Evolutionary conservation across 2,113 vertebrate species (phyloP).

Genomic region (Pachycephala philippinensis): DNA sequence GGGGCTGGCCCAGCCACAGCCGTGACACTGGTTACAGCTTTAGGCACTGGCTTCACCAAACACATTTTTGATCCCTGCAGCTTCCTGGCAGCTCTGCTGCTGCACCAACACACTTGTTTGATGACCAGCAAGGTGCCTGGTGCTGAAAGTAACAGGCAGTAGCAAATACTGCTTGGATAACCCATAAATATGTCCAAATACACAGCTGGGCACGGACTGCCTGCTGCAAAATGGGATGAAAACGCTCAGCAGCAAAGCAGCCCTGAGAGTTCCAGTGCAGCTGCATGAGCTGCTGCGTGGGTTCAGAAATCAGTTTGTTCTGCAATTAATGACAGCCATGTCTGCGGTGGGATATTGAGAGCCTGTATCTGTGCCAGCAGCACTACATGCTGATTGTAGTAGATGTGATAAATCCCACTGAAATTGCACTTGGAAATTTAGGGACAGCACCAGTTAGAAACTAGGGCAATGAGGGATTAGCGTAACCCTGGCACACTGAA

Average conservation of each 20-base stretch:
- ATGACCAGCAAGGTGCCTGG: background rate
- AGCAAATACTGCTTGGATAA: background rate
- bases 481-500: slow-evolving; percentile 1
- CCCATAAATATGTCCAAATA: background rate
- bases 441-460: slow-evolving; percentile 41
- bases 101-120: background rate
- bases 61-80: background rate
- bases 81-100: background rate
- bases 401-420: slow-evolving; percentile 38
- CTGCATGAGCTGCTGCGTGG: background rate
- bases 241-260: background rate
- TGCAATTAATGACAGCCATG: background rate
- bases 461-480: slow-evolving; percentile 51
- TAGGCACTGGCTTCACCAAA: background rate
- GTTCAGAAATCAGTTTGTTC: slow-evolving; percentile 11
- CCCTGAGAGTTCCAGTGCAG: background rate
- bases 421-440: slow-evolving; percentile 58
- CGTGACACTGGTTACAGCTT: background rate
- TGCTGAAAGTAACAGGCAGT: background rate
- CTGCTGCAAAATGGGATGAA: background rate
- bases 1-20: background rate
- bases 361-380: slow-evolving; percentile 14
- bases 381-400: background rate
- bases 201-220: background rate
- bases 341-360: background rate